phyloP scores from a whole-genome alignment of 2,113 vertebrate species.

The Cephalopterus ornatus region DNA sequence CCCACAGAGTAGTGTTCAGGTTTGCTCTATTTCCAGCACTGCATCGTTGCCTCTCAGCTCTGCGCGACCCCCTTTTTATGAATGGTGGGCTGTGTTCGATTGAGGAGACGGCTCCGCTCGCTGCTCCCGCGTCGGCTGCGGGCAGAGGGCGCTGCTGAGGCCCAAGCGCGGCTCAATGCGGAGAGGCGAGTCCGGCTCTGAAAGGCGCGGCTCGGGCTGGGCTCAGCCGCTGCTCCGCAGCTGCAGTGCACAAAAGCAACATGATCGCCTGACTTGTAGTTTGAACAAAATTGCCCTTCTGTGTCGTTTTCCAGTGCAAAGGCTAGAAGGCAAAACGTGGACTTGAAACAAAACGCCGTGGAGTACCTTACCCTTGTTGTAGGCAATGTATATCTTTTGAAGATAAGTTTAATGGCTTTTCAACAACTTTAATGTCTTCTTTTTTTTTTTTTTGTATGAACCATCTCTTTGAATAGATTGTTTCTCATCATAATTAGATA shows the following conservation, averaged over 20 bases:
- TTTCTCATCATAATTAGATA: neutral
- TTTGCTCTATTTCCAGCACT: rapidly evolving
- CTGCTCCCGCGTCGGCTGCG: neutral
- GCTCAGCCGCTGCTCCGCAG: neutral
- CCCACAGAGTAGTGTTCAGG: neutral
- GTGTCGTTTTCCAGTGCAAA: rapidly evolving
- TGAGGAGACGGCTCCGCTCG: neutral
- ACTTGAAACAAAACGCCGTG: neutral
- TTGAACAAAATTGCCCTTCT: neutral
- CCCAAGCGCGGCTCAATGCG: neutral
- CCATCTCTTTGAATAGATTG: neutral
- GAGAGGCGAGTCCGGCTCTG: neutral
- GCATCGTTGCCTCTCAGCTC: neutral
- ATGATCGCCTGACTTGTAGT: neutral
- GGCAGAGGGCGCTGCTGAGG: constrained; percentile 60
- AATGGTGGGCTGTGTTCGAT: constrained; percentile 21
- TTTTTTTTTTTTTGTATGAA: neutral
- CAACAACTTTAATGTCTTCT: neutral
- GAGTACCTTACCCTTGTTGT: neutral
- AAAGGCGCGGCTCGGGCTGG: constrained; percentile 14
- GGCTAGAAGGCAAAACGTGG: neutral
- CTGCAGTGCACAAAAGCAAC: neutral
- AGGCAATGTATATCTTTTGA: neutral
- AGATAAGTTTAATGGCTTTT: neutral
- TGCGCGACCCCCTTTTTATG: constrained; percentile 19